Base-by-base conservation (phyloP, 2,113 vertebrate genomes). In the Sylvietta virens region DNA sequence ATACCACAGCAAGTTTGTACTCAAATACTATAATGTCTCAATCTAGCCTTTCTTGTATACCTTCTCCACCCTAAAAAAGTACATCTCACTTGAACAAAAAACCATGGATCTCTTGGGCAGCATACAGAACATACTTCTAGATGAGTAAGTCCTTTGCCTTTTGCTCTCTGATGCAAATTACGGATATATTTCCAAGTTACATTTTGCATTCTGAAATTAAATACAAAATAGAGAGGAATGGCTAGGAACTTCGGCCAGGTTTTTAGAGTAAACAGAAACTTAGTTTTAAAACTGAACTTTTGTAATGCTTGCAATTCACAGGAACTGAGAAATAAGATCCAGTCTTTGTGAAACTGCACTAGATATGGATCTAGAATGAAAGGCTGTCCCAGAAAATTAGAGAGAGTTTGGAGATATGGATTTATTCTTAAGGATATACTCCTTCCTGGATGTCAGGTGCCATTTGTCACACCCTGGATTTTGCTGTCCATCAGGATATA, bases 391-490 rank as follows among this genome's bases (percentile, higher is more conserved):
- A 97, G 96, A 96, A 98, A 98, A 98, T 98, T 97, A 97, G 95
- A 97, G 94, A 97, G 97, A 97, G 86, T 97, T 86, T 92, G 62
- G 82, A 88, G 97, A 98, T 97, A 98, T 31, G 79, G 97, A 97
- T 97, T 98, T 97, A 97, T 98, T 98, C 97, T 96, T 97, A 97
- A 97, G 97, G 97, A 97, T 97, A 91, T 93, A 93, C 94, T 96
- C 95, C 93, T 97, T 97, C 97, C 97, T 97, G 94, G 97, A 97
- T 98, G 98, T 98, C 98, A 98, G 97, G 94, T 97, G 95, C 95
- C 91, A 97, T 98, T 98, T 98, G 98, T 98, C 97, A 98, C 97
- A 97, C 92, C 84, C 85, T 92, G 91, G 97, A 97, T 98, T 97
- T 97, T 91, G 87, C 97, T 98, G 97, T 98, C 98, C 93, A 97